Conservation (phyloP, 2,797 vertebrate species). For the Cyclopterus lumpus region DNA sequence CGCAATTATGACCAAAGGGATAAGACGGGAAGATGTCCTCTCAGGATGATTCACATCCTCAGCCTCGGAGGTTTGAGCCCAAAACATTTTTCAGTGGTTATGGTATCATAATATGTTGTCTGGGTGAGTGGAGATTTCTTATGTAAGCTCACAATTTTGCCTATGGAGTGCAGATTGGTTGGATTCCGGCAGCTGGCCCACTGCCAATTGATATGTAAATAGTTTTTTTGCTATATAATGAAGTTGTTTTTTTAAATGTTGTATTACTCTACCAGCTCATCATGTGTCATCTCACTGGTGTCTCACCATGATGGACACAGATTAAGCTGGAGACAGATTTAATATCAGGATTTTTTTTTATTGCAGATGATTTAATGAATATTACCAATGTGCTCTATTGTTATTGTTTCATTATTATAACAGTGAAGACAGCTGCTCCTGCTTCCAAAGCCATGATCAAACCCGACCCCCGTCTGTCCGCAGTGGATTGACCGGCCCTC, state of each 20-base stretch:
- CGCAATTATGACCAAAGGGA: background rate
- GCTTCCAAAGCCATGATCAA: background rate
- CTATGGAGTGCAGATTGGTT: background rate
- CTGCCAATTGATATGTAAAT: background rate
- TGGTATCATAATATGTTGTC: constrained; percentile 23
- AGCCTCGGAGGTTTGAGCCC: constrained; percentile 16
- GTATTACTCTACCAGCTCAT: background rate
- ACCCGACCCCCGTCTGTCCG: no score
- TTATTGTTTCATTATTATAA: background rate
- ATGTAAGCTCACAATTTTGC: constrained; percentile 15
- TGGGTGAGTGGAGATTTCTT: constrained; percentile 31
- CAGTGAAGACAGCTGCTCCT: background rate
- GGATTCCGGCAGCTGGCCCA: background rate
- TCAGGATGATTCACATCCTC: constrained; percentile 25
- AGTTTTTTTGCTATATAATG: background rate
- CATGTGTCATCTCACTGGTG: background rate
- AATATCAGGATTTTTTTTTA: background rate
- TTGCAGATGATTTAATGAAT: background rate
- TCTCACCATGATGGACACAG: no score
- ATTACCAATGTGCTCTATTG: background rate
- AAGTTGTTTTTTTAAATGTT: no score
- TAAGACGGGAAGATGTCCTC: background rate
- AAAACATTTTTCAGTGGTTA: constrained; percentile 10
- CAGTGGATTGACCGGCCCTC: background rate
- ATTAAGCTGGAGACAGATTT: no score